Base-by-base conservation (phyloP, 2,888 invertebrate species). In the Drosophila anomalipes region DNA sequence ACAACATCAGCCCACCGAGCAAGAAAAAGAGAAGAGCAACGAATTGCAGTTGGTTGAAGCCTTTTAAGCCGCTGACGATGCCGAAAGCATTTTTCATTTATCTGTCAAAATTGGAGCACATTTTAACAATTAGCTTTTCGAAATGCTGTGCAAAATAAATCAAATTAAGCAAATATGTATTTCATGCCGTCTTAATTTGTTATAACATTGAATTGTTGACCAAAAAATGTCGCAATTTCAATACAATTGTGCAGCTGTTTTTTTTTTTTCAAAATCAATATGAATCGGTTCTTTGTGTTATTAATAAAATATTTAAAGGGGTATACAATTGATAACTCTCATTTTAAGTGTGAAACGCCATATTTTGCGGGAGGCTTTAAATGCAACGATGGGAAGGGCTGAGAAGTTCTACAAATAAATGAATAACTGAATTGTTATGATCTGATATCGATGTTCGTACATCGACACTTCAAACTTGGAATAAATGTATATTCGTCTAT, bases 11-110 rank as follows among this genome's bases (percentile, higher is more conserved):
- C 44, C 10, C 41, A n/a, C 19, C 41, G 4, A 47, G 9, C 47
- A 47, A 44, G 32, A 58, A 56, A 52, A 44, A 39, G 14, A 59
- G 16, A 56, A 53, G 30, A 62, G 16, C 60, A 69, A 53, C 65
- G 64, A 72, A 64, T 75, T 82, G 65, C 66, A 75, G 59, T 57
- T 60, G 33, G 26, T 4, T 16, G 9, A 58, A 70, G 64, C 56
- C 72, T 59, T 59, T 66, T 51, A 39, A 28, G 52, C 58, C 54
- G 35, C 51, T 47, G 33, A 35, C 52, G 41, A 28, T 49, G 60
- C 39, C 60, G 19, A 52, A 52, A 61, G 61, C 57, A 64, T 66
- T 74, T 81, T 71, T 65, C 9, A 56, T 28, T 68, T 62, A 49
- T 22, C 67, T 59, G 51, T 70, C 47, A 62, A 64, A 74, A 63